These are phyloP conservation scores for Penaeus japonicus DNA, from an alignment of 1,140 invertebrate species.

Conservation along the genomic window DNA sequence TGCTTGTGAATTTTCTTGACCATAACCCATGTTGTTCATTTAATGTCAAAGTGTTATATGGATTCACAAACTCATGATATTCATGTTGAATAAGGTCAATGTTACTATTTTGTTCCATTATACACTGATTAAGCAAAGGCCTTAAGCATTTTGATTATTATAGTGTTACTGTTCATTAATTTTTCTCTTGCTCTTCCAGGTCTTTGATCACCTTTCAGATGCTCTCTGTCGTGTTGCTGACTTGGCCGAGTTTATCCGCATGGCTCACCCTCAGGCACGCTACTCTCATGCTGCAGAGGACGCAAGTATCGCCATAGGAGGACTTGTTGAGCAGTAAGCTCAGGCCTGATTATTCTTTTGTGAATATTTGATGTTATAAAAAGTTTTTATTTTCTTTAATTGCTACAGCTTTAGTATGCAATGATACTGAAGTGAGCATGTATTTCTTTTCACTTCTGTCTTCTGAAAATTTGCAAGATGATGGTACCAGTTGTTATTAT, in stretches of 20 bases:
- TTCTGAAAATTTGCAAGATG: too few species aligned
- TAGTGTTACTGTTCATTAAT: background rate
- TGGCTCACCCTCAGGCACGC: conserved; percentile 82
- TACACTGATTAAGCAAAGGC: background rate
- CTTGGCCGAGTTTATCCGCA: conserved; percentile 91
- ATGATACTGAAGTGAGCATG: background rate
- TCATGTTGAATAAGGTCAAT: background rate
- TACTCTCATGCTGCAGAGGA: conserved; percentile 84
- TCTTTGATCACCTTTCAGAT: conserved; percentile 95
- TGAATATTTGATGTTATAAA: background rate
- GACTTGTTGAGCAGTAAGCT: conserved; percentile 86
- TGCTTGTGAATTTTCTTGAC: too few species aligned
- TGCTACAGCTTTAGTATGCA: background rate
- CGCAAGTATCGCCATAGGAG: conserved; percentile 85
- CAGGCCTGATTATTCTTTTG: background rate
- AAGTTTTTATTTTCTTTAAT: background rate
- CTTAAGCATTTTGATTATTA: background rate
- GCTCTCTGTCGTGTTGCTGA: conserved; percentile 94
- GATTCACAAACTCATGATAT: background rate
- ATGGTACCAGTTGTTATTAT: too few species aligned
- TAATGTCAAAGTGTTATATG: too few species aligned
- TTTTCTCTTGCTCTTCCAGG: conserved; percentile 69
- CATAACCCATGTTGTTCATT: too few species aligned
- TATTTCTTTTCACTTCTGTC: background rate
- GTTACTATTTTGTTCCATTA: background rate